A percentile compares a stretch with the other conserved stretches of the same genome.
These are phyloP conservation scores for Hiodon alosoides DNA, from an alignment of 2,113 vertebrate species.

Conservation along the genomic window DNA sequence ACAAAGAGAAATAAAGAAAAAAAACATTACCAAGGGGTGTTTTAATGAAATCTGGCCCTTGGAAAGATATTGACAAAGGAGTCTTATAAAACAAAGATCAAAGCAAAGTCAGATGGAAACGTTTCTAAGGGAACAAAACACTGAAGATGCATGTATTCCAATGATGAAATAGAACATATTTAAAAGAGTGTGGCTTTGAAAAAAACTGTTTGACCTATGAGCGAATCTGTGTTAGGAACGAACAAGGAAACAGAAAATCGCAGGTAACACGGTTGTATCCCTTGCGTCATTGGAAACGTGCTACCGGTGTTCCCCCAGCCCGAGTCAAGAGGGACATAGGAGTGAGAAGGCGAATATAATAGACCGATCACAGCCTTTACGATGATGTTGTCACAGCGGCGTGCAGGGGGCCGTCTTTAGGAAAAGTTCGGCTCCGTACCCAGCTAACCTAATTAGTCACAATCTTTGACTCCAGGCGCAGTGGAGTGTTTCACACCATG, in stretches of 20 bases:
- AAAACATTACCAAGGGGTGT: slow-evolving; percentile 17
- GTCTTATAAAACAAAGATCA: slow-evolving; percentile 24
- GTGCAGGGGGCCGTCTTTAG: slow-evolving; percentile 20
- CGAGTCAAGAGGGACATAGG: background rate
- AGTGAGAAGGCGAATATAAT: background rate
- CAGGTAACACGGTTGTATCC: background rate
- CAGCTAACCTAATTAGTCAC: slow-evolving; percentile 49
- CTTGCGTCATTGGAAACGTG: too few species aligned
- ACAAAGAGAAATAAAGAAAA: slow-evolving; percentile 21
- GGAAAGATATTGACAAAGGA: slow-evolving; percentile 18
- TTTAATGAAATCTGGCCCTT: slow-evolving; percentile 20
- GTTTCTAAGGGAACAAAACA: slow-evolving; percentile 17
- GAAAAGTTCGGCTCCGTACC: slow-evolving; percentile 18
- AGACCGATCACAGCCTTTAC: slow-evolving; percentile 3
- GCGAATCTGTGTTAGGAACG: too few species aligned
- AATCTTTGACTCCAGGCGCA: slow-evolving; percentile 45
- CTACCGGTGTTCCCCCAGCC: background rate
- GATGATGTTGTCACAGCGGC: slow-evolving; percentile 21
- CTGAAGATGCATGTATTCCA: slow-evolving; percentile 16
- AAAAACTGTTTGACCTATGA: background rate
- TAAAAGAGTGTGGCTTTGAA: slow-evolving; percentile 3
- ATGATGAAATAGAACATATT: slow-evolving; percentile 25
- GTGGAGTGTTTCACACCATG: slow-evolving; percentile 38
- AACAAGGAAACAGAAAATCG: background rate
- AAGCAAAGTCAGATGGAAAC: slow-evolving; percentile 14